Evolutionary conservation across 2,113 vertebrate species (phyloP).

Genomic region (Acrocephalus arundinaceus): DNA sequence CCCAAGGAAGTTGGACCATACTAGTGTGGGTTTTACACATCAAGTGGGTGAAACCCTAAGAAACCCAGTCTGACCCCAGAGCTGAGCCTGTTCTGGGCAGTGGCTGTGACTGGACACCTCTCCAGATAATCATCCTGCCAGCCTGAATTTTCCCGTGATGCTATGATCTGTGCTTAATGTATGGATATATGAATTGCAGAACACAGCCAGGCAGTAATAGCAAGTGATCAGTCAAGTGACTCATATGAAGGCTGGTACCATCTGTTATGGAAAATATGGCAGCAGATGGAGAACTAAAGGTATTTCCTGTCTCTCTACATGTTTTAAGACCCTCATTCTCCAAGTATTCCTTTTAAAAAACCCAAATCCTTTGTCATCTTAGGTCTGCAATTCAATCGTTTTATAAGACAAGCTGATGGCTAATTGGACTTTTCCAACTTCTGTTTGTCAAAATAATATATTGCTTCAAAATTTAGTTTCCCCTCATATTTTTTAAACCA

Average conservation of each 20-base stretch:
- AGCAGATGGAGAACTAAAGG: background rate
- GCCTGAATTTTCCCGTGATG: background rate
- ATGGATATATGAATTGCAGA: background rate
- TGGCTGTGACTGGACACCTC: background rate
- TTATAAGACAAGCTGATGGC: background rate
- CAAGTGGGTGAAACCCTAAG: background rate
- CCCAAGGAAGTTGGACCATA: rapidly evolving
- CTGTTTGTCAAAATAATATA: background rate
- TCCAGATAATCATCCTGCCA: background rate
- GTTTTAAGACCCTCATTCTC: background rate
- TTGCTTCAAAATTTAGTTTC: background rate
- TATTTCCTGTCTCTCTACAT: background rate
- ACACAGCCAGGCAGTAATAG: background rate
- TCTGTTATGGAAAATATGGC: background rate
- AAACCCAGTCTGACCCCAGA: rapidly evolving
- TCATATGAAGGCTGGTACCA: background rate
- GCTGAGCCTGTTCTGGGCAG: background rate
- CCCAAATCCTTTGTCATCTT: background rate
- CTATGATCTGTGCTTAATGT: background rate
- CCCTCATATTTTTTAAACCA: background rate
- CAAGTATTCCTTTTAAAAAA: background rate
- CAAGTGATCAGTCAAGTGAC: background rate
- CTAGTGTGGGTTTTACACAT: rapidly evolving
- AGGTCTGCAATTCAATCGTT: background rate
- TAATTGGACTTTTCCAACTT: background rate